These are phyloP conservation scores for Tiliacea citrago DNA, from an alignment of 2,888 invertebrate genomes.

Conservation along the genomic window DNA sequence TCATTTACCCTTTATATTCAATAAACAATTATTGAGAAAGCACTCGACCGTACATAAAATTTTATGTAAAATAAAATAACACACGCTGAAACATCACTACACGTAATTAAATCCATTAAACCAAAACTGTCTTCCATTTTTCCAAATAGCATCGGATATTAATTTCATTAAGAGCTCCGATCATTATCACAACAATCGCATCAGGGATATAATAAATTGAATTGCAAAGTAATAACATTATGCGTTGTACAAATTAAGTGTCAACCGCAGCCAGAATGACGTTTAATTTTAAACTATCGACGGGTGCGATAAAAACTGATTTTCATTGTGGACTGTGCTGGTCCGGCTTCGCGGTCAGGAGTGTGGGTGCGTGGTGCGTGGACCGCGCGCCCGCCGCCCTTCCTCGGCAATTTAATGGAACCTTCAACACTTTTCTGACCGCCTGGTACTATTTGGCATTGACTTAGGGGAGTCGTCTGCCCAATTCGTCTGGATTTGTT, in stretches of 20 bases:
- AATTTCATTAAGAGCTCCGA: slow-evolving; percentile 87
- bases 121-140: slow-evolving; percentile 73
- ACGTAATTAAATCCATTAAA: slow-evolving; percentile 67
- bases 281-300: slow-evolving; percentile 89
- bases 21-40: not conserved
- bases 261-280: slow-evolving; percentile 88
- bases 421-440: slow-evolving; percentile 74
- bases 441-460: slow-evolving; percentile 90
- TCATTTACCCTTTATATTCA: not conserved
- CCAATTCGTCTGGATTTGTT: no score
- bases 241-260: slow-evolving; percentile 87
- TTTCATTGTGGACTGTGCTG: slow-evolving; percentile 79
- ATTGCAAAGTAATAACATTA: slow-evolving; percentile 87
- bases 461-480: slow-evolving; percentile 83
- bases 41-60: not conserved
- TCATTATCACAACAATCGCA: slow-evolving; percentile 86
- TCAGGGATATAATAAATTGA: slow-evolving; percentile 87
- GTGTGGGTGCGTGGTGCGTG: slow-evolving; percentile 75
- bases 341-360: slow-evolving; percentile 66
- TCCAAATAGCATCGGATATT: slow-evolving; percentile 79
- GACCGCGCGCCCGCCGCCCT: slow-evolving; percentile 65
- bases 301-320: slow-evolving; percentile 86
- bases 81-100: slow-evolving; percentile 53
- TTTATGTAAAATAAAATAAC: slow-evolving; percentile 7
- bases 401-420: slow-evolving; percentile 73